These are phyloP conservation scores for Gymnocephalus cernua DNA, from an alignment of 2,113 vertebrate species.

Conservation along the genomic window DNA sequence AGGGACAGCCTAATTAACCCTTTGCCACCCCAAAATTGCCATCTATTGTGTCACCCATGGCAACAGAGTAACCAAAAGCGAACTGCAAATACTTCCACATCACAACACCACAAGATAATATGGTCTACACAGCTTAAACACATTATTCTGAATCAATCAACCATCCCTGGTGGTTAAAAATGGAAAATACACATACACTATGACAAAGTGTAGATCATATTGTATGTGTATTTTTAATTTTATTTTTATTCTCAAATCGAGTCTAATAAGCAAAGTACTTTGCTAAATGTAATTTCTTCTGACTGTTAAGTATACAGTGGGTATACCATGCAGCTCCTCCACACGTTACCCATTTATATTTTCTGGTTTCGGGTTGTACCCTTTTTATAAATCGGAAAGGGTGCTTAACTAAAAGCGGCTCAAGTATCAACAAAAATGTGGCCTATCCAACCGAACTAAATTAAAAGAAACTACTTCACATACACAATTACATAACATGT, in stretches of 20 bases:
- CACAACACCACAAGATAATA: background rate
- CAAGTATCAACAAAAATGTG: background rate
- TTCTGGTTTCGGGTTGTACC: background rate
- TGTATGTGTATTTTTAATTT: too few relatives aligned
- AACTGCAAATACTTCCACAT: background rate
- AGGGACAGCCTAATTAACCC: conserved; percentile 51
- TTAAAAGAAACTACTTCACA: background rate
- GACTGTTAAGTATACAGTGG: background rate
- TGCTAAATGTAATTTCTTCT: background rate
- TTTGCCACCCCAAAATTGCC: conserved; percentile 22
- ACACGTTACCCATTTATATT: background rate
- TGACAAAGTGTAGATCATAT: too few relatives aligned
- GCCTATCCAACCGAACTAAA: background rate
- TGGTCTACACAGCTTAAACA: background rate
- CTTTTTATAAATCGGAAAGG: background rate
- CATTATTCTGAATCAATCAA: background rate
- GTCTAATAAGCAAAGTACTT: background rate
- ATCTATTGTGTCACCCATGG: conserved; percentile 30
- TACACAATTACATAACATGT: background rate
- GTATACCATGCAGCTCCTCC: background rate
- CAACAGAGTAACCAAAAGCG: conserved; percentile 14
- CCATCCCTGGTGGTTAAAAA: background rate
- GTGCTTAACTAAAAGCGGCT: background rate
- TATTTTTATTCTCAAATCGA: background rate
- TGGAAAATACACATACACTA: background rate